Base-by-base conservation (phyloP, 2,888 invertebrate genomes). In the Napeogenes sylphis region DNA sequence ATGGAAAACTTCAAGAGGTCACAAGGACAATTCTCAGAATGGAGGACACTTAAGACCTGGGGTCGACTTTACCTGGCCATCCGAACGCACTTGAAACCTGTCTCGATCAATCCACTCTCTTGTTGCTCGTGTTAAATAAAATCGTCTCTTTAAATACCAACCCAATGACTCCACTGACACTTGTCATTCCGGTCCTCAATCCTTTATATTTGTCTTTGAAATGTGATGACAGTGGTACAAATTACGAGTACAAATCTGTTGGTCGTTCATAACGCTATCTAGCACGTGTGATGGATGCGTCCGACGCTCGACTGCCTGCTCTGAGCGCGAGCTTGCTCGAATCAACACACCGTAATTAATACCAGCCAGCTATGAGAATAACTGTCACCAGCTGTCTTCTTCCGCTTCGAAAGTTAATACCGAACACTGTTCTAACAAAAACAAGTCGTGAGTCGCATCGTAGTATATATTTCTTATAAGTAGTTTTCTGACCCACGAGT, bases 141-240 rank as follows among this genome's bases (percentile, higher is more conserved):
- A 90, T 84, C 83, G 82, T 85, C 85, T 88, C 78, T 87, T 86
- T 87, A 90, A 87, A 90, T 89, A 85, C 87, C 88, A 89, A 75
- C 80, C 80, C 80, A 85, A 87, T 82, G 87, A 82, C 80, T 81
- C 74, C 82, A 79, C 81, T 87, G 87, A 87, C 90, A 89, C 89
- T 90, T 85, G 89, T 90, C 90, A 90, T 87, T 85, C 87, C 83
- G 83, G 83, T 81, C 81, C 84, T 86, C 90, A 84, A 90, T 89
- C 84, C 88, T 90, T 90, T 90, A 90, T 90, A 88, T 90, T 90
- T 90, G 90, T 90, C 90, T 90, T 90, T 90, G 88, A 90, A 90
- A 90, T 90, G 90, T 90, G 90, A 90, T 90, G 90, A 90, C 90
- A 90, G 88, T 87, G 84, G 87, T 90, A 90, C 90, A 90, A 90